phyloP scores from a whole-genome alignment of 2,113 vertebrate species.

The Hemiprocne comata region DNA sequence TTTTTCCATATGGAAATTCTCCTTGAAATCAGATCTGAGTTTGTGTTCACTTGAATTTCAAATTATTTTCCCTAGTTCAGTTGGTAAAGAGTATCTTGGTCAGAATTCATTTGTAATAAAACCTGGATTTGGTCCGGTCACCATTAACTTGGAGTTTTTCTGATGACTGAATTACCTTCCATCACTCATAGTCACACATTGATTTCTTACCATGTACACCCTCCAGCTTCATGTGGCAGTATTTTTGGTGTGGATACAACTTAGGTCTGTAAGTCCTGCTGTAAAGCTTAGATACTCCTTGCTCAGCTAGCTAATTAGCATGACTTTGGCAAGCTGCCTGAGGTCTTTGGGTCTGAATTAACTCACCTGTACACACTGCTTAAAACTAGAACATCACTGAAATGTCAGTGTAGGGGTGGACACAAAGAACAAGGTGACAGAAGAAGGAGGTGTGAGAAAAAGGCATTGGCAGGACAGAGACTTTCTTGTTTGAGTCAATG shows the following conservation, averaged over 20 bases:
- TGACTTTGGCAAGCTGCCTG: neutral
- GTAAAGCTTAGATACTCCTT: neutral
- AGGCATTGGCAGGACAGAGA: neutral
- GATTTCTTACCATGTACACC: fast-evolving
- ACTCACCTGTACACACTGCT: neutral
- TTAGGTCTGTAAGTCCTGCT: neutral
- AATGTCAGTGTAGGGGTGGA: neutral
- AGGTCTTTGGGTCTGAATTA: neutral
- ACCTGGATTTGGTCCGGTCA: neutral
- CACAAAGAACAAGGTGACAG: neutral
- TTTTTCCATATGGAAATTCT: conserved; percentile 53
- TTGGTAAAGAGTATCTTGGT: neutral
- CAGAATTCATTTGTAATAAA: conserved; percentile 9
- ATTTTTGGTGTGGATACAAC: neutral
- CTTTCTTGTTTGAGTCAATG: neutral
- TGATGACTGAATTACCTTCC: neutral
- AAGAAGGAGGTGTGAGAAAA: neutral
- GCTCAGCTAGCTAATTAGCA: neutral
- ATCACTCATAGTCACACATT: neutral
- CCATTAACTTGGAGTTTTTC: neutral
- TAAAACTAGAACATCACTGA: neutral
- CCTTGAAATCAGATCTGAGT: conserved; percentile 52
- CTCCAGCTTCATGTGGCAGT: neutral
- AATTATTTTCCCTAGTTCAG: conserved; percentile 9
- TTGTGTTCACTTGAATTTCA: conserved; percentile 58